A percentile compares a stretch with the other conserved stretches of the same genome.
Conservation (phyloP, 2,113 vertebrate genomes). For the Ascaphus truei region DNA sequence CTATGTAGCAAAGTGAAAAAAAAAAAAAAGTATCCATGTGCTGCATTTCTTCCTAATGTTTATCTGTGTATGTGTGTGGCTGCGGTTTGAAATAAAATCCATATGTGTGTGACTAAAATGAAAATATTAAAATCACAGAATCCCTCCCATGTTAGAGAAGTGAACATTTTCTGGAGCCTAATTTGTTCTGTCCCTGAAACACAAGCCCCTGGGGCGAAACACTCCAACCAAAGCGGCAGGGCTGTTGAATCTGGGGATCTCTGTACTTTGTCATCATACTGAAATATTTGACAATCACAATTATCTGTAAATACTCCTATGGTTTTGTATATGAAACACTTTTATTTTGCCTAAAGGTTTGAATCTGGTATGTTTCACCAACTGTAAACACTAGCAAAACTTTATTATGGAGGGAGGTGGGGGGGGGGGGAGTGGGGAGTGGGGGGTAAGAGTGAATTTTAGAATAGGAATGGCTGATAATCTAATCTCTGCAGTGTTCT, state of each 20-base stretch:
- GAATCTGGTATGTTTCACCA: conserved; percentile 76
- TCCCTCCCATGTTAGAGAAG: conserved; percentile 31
- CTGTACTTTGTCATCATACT: conserved; percentile 84
- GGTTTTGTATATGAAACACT: conserved; percentile 73
- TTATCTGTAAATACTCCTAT: conserved; percentile 93
- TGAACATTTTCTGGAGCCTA: conserved; percentile 27
- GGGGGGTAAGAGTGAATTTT: no score
- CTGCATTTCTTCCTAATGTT: conserved; percentile 23
- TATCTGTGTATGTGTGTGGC: conserved; percentile 37
- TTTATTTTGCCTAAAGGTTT: conserved; percentile 71
- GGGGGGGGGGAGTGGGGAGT: conserved; percentile 28
- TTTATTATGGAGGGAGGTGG: conserved; percentile 42
- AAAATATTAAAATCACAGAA: conserved; percentile 37
- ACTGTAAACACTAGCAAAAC: conserved; percentile 34
- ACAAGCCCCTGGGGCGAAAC: conserved; percentile 57
- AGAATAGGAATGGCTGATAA: no score
- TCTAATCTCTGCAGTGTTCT: no score
- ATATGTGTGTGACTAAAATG: conserved; percentile 35
- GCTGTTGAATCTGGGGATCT: conserved; percentile 53
- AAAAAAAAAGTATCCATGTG: conserved; percentile 6
- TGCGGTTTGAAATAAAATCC: conserved; percentile 31
- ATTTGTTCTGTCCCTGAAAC: conserved; percentile 36
- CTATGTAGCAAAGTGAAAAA: neutral
- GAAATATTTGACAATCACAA: conserved; percentile 90
- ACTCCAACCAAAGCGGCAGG: conserved; percentile 44